Evolutionary conservation across 2,113 vertebrate genomes (phyloP), one percentile per base, ranked within the genome.

Genomic region (Lucifuga dentata): DNA sequence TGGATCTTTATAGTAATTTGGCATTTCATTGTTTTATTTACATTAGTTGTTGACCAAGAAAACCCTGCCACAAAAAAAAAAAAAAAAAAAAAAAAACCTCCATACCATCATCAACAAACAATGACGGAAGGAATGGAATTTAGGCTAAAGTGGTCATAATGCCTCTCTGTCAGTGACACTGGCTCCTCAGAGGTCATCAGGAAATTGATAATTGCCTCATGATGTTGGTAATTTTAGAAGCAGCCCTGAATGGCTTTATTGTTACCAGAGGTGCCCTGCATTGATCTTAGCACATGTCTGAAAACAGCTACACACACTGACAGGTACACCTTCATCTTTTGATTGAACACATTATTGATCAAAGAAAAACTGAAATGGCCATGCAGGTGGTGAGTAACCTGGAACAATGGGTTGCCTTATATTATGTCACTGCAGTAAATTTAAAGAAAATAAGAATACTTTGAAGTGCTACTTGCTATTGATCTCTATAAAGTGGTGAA

Each of bases 131-230:
- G 26, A 26, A 51, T 52, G 39, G 57, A 52, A 73, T 48, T n/a
- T 38, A 35, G 33, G 8, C 15, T 51, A 15, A 20, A 0, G 11
- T 35, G n/a, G 48, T 68, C 26, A 46, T 45, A 56, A 45, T 11
- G 15, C 23, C 60, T 67, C 26, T 51, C 52, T 41, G 49, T n/a
- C n/a, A 36, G 43, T 69, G 76, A 79, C 10, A 8, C 24, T 39
- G 49, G 76, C 76, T 73, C 56, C 61, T 75, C 17, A 53, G 67
- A 45, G 44, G 33, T 57, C 11, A 21, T 53, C 78, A 75, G 78
- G 68, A 79, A 76, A 69, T n/a, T 60, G 58, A 45, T 78, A 82
- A 88, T 82, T 78, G 76, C 60, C 63, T 73, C 78, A 80, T 51
- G 73, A 84, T 84, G 81, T 75, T 38, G 24, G 75, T 78, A 75